A percentile compares a stretch with the other conserved stretches of the same genome.
Evolutionary conservation across 2,113 vertebrate genomes (phyloP).

Genomic region (Gnathonemus echidnorhynchus): DNA sequence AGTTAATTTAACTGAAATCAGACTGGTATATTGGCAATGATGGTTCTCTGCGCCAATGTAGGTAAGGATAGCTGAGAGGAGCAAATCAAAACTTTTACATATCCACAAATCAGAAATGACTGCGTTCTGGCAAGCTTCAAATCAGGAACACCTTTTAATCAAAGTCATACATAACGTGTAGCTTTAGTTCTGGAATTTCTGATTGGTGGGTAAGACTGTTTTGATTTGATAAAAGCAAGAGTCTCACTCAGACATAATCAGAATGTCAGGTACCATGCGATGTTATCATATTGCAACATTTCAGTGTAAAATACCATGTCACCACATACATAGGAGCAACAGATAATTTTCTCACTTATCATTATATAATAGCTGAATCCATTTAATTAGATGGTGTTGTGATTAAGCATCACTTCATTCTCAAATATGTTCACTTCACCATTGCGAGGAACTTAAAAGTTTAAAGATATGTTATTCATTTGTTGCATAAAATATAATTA

Average conservation of each 20-base stretch:
- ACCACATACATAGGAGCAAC: not conserved
- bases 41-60: slow-evolving; percentile 17
- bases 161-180: not conserved
- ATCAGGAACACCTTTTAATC: not conserved
- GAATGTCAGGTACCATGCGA: not conserved
- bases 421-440: not conserved
- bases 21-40: slow-evolving; percentile 22
- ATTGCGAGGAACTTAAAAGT: not conserved
- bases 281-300: not conserved
- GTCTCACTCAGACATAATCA: slow-evolving; percentile 12
- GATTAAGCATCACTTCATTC: not conserved
- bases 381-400: not conserved
- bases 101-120: slow-evolving; percentile 21
- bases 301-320: slow-evolving; percentile 8
- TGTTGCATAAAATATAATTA: not conserved
- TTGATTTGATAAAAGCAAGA: slow-evolving; percentile 20
- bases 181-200: slow-evolving; percentile 10
- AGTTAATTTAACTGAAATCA: slow-evolving; percentile 22
- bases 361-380: not conserved
- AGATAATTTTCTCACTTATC: not conserved
- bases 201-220: slow-evolving; percentile 22
- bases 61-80: slow-evolving; percentile 21
- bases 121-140: not conserved
- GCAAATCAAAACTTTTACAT: slow-evolving; percentile 22
- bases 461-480: not conserved